These are phyloP conservation scores for Daphoenositta chrysoptera DNA, from an alignment of 2,113 vertebrate genomes.

Conservation along the genomic window DNA sequence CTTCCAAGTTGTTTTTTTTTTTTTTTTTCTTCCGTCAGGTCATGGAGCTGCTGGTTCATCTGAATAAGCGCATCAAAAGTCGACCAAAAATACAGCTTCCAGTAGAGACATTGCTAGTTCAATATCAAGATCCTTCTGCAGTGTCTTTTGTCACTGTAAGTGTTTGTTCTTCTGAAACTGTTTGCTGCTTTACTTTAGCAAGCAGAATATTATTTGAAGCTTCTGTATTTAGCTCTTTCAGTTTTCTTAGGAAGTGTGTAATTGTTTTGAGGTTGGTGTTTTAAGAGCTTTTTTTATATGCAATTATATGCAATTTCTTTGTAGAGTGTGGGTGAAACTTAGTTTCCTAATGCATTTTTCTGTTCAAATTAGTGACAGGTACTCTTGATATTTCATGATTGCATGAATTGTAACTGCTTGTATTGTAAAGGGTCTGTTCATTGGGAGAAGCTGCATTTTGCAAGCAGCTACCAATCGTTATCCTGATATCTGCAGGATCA, in stretches of 20 bases:
- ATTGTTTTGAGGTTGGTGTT: not conserved
- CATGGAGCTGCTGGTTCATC: conserved; percentile 95
- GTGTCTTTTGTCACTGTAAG: conserved; percentile 97
- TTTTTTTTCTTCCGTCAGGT: conserved; percentile 75
- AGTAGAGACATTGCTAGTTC: conserved; percentile 94
- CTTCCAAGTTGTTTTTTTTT: not conserved
- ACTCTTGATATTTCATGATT: not conserved
- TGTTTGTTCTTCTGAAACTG: not conserved
- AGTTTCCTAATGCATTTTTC: not conserved
- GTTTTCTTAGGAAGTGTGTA: not conserved
- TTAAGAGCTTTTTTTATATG: not conserved
- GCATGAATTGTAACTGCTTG: not conserved
- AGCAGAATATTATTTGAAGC: not conserved
- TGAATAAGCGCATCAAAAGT: conserved; percentile 98
- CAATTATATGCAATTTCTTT: too few species aligned
- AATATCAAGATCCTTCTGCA: conserved; percentile 96
- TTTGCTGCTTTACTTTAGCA: not conserved
- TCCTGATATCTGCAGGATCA: not conserved
- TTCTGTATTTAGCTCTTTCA: not conserved
- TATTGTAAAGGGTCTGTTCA: not conserved
- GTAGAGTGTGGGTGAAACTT: not conserved
- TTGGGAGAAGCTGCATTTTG: not conserved
- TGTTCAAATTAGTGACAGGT: not conserved
- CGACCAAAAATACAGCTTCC: conserved; percentile 95
- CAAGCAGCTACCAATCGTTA: not conserved